Percentiles rank a stretch among this genome's conserved stretches.
phyloP scores from a whole-genome alignment of 2,113 vertebrate genomes.

The Cyphomyrus discorhynchus region DNA sequence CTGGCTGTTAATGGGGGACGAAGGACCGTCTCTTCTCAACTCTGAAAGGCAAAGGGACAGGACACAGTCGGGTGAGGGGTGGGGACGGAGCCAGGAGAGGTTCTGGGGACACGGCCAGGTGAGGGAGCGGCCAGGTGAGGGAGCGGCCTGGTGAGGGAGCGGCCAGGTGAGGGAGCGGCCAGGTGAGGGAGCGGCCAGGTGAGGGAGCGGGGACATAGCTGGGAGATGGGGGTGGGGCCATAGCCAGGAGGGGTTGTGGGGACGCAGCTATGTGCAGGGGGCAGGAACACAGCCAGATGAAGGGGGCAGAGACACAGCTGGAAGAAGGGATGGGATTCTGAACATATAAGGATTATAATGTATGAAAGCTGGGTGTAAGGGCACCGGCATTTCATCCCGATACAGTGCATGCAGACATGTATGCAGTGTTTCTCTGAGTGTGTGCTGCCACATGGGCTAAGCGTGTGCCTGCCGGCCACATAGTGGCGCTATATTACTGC shows the following conservation, averaged over 20 bases:
- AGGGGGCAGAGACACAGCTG: too few species aligned
- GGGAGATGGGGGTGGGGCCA: neutral
- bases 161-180: too few species aligned
- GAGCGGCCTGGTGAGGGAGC: too few species aligned
- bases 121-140: too few species aligned
- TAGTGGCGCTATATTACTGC: neutral
- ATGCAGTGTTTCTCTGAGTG: neutral
- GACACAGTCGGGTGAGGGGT: neutral
- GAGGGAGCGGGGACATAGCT: too few species aligned
- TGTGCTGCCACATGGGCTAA: neutral
- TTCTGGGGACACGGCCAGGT: too few species aligned
- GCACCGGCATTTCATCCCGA: neutral
- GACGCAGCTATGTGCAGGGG: too few species aligned
- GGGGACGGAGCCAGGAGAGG: neutral
- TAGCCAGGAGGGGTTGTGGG: neutral
- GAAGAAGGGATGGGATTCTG: neutral
- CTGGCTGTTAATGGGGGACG: constrained; percentile 74
- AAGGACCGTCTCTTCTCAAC: constrained; percentile 68
- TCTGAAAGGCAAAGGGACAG: constrained; percentile 47
- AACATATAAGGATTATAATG: neutral
- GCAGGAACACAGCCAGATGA: neutral
- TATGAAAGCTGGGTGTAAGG: neutral
- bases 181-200: too few species aligned
- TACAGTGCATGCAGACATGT: neutral
- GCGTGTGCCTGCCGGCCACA: neutral